phyloP scores from a whole-genome alignment of 2,888 invertebrate species.

The Eristalis arbustorum region DNA sequence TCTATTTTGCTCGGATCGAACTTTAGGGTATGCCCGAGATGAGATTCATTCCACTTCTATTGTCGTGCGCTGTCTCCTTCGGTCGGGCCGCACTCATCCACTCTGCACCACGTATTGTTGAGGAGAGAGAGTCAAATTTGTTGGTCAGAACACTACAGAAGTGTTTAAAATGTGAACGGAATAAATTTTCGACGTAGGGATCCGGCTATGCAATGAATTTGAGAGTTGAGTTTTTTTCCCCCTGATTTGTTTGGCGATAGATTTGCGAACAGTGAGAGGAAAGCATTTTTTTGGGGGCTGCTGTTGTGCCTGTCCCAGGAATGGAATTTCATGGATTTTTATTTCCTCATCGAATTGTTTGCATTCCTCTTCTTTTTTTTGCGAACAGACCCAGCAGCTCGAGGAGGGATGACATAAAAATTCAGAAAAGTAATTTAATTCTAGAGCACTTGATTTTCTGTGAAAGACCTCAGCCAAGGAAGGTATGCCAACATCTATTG shows the following conservation, averaged over 20 bases:
- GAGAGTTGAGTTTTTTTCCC: constrained; percentile 23
- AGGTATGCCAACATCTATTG: neutral
- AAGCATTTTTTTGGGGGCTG: constrained; percentile 41
- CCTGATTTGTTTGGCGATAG: constrained; percentile 50
- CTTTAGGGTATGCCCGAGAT: constrained; percentile 46
- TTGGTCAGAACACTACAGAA: constrained; percentile 46
- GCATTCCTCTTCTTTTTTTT: constrained; percentile 7
- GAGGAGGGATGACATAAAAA: constrained; percentile 54
- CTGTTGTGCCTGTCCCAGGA: neutral
- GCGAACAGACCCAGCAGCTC: constrained; percentile 16
- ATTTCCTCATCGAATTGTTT: constrained; percentile 46
- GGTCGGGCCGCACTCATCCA: constrained; percentile 38
- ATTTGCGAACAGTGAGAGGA: constrained; percentile 50
- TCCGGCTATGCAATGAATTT: constrained; percentile 49
- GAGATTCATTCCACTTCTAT: constrained; percentile 51
- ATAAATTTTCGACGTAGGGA: constrained; percentile 52
- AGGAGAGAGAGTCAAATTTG: constrained; percentile 45
- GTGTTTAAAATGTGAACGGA: constrained; percentile 63
- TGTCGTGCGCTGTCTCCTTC: constrained; percentile 36
- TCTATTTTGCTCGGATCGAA: constrained; percentile 57
- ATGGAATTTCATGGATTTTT: constrained; percentile 58
- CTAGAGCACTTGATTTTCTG: constrained; percentile 39
- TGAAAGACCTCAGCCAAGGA: neutral
- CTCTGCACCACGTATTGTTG: constrained; percentile 32
- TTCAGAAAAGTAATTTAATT: constrained; percentile 60